phyloP scores from a whole-genome alignment of 2,797 vertebrate genomes.

The Gouania willdenowi region DNA sequence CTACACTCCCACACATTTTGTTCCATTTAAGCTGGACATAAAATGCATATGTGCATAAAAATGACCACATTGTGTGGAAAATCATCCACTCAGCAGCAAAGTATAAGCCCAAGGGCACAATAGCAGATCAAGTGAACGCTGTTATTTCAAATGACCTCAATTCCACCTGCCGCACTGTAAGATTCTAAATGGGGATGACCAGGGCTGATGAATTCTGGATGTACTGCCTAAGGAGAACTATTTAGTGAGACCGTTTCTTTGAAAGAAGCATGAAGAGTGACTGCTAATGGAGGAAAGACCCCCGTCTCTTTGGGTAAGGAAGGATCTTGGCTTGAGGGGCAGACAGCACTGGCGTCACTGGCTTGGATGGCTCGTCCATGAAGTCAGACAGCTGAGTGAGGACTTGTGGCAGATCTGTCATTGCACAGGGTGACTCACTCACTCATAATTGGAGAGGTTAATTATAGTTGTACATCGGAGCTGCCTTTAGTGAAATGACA shows the following conservation, averaged over 20 bases:
- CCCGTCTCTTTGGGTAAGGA: constrained; percentile 30
- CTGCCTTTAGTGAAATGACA: constrained; percentile 48
- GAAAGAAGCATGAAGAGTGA: constrained; percentile 51
- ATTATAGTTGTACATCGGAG: constrained; percentile 61
- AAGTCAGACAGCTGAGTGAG: constrained; percentile 63
- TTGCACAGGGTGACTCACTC: constrained; percentile 67
- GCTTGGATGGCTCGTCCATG: constrained; percentile 52
- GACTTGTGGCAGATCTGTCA: constrained; percentile 58
- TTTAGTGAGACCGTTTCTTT: neutral
- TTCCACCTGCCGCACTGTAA: constrained; percentile 19
- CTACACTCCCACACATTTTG: too few species aligned
- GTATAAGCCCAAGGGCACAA: constrained; percentile 17
- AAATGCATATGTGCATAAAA: constrained; percentile 23
- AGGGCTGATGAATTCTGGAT: constrained; percentile 14
- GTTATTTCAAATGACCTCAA: constrained; percentile 40
- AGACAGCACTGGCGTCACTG: constrained; percentile 58
- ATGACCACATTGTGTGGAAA: constrained; percentile 12
- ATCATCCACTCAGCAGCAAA: constrained; percentile 17
- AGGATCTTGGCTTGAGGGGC: constrained; percentile 47
- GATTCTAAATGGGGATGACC: constrained; percentile 33
- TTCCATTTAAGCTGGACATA: constrained; percentile 9
- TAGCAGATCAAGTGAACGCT: constrained; percentile 35
- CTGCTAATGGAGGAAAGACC: constrained; percentile 43
- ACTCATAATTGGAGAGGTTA: constrained; percentile 62
- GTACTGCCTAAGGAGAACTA: neutral